Evolutionary conservation across 2,888 invertebrate species (phyloP).

Genomic region (Oxyteleia sp.): DNA sequence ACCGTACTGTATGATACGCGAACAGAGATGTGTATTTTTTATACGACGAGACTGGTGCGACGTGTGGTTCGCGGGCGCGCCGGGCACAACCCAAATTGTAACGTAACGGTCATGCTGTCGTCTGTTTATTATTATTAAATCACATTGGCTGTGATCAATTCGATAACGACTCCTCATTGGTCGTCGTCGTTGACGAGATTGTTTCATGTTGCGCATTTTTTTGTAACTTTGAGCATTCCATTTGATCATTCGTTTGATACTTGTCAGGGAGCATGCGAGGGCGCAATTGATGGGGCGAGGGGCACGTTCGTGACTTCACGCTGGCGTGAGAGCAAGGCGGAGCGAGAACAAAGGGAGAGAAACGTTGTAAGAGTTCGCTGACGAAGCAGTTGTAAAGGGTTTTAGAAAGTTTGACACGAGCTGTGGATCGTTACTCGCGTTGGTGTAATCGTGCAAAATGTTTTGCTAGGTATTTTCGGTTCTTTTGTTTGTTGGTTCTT

Average conservation of each 20-base stretch:
- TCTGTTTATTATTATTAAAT: conserved; percentile 65
- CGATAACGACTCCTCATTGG: conserved; percentile 55
- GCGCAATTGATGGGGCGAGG: conserved; percentile 56
- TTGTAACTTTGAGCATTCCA: conserved; percentile 70
- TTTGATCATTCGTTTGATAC: conserved; percentile 69
- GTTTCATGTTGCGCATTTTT: conserved; percentile 66
- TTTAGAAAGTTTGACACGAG: conserved; percentile 41
- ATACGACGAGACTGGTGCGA: conserved; percentile 20
- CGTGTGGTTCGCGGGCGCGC: conserved; percentile 10
- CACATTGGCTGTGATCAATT: conserved; percentile 68
- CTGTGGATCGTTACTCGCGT: conserved; percentile 32
- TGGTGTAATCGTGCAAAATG: conserved; percentile 38
- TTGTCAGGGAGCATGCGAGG: conserved; percentile 60
- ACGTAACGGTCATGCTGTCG: conserved; percentile 63
- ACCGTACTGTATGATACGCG: too few species aligned
- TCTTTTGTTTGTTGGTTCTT: too few species aligned
- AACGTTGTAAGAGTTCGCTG: background rate
- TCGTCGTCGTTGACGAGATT: conserved; percentile 57
- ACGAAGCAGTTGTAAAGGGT: background rate
- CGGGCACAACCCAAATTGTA: conserved; percentile 53
- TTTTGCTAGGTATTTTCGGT: too few species aligned
- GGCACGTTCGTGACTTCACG: background rate
- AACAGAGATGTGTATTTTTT: conserved; percentile 45
- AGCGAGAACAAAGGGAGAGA: background rate
- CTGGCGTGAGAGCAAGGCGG: background rate